phyloP scores from a whole-genome alignment of 2,888 invertebrate genomes.

The Dryadula phaetusa region DNA sequence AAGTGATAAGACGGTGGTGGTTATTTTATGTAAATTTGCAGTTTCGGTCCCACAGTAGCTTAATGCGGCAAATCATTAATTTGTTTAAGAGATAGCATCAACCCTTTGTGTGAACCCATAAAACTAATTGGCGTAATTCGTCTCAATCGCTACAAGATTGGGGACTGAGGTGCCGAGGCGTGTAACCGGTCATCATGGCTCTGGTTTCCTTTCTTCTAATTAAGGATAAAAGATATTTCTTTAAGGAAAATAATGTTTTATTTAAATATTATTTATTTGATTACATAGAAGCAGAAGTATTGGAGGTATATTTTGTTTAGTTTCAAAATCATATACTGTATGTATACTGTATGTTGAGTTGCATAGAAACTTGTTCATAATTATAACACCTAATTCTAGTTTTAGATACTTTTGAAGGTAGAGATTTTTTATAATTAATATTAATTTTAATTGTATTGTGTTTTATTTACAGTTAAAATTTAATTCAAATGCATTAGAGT shows the following conservation, averaged over 20 bases:
- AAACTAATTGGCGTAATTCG: conserved; percentile 74
- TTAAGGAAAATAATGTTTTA: neutral
- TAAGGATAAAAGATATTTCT: neutral
- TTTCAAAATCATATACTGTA: too few species aligned
- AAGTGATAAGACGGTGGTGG: conserved; percentile 42
- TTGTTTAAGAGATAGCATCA: conserved; percentile 66
- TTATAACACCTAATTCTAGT: too few species aligned
- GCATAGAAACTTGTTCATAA: too few species aligned
- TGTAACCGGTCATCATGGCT: conserved; percentile 56
- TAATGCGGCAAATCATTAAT: conserved; percentile 59
- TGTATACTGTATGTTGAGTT: too few species aligned
- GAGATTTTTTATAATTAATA: too few species aligned
- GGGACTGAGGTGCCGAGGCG: conserved; percentile 40
- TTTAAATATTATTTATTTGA: neutral
- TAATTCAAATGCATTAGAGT: neutral
- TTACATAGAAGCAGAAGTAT: too few species aligned
- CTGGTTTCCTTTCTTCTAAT: conserved; percentile 36
- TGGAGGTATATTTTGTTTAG: too few species aligned
- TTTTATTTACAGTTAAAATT: neutral
- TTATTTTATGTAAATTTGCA: conserved; percentile 18
- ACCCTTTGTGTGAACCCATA: conserved; percentile 64
- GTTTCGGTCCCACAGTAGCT: conserved; percentile 54
- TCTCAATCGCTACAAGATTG: conserved; percentile 60
- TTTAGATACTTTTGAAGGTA: too few species aligned
- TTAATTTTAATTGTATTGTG: neutral